These are phyloP conservation scores for Fragum fragum DNA, from an alignment of 2,888 invertebrate genomes.

Conservation along the genomic window DNA sequence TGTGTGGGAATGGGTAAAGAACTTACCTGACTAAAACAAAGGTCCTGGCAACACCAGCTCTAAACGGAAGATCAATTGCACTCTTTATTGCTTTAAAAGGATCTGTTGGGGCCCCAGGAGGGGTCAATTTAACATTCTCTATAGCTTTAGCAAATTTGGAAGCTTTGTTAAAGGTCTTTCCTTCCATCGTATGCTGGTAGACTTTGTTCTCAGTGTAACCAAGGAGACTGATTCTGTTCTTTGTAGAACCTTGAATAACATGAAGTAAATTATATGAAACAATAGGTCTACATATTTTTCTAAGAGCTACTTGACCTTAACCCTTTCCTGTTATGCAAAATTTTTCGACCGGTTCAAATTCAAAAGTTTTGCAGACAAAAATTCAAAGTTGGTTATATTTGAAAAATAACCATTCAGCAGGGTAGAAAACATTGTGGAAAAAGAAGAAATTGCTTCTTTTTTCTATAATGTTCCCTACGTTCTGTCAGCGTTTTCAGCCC, in stretches of 20 bases:
- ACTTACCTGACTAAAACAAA: constrained; percentile 90
- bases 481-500: too few species aligned
- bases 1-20: not conserved
- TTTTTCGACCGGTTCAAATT: too few species aligned
- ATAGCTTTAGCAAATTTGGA: constrained; percentile 75
- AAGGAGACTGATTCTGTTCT: constrained; percentile 90
- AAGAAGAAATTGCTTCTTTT: too few species aligned
- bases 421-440: too few species aligned
- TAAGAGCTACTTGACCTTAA: too few species aligned
- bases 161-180: constrained; percentile 79
- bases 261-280: too few species aligned
- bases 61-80: constrained; percentile 91
- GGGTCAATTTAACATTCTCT: constrained; percentile 71
- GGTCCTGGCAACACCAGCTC: constrained; percentile 94
- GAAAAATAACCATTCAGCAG: too few species aligned
- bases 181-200: constrained; percentile 90
- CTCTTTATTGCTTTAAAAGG: constrained; percentile 89
- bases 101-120: constrained; percentile 68
- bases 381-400: too few species aligned
- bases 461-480: too few species aligned
- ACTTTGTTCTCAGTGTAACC: constrained; percentile 93
- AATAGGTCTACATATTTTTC: too few species aligned
- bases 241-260: constrained; percentile 77
- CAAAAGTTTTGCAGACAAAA: too few species aligned
- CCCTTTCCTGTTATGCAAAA: too few species aligned